phyloP scores from a whole-genome alignment of 2,113 vertebrate species.

The Erythrolamprus reginae region DNA sequence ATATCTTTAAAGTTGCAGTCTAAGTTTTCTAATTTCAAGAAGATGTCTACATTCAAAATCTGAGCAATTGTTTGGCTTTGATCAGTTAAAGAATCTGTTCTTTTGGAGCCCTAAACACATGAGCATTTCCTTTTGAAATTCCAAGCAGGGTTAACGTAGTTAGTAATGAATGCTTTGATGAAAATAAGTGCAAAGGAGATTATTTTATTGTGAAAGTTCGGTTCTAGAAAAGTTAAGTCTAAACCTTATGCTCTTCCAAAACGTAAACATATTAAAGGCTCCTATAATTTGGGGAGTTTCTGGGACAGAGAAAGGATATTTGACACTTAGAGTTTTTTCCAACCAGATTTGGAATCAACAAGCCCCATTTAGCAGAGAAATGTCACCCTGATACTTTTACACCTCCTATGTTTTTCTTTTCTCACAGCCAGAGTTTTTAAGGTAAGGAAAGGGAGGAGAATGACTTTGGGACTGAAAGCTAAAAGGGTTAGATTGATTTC shows the following conservation, averaged over 20 bases:
- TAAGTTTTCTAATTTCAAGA: not conserved
- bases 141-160: not conserved
- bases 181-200: not conserved
- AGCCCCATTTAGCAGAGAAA: not conserved
- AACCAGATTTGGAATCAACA: not conserved
- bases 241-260: not conserved
- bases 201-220: not conserved
- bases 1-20: not conserved
- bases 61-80: not conserved
- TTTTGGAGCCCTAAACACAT: not conserved
- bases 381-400: not conserved
- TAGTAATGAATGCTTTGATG: not conserved
- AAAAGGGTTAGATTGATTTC: conserved; percentile 1
- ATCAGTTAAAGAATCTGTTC: not conserved
- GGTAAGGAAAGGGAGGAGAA: conserved; percentile 14
- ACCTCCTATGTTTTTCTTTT: conserved; percentile 34
- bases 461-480: not conserved
- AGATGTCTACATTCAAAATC: not conserved
- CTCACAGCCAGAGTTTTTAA: not conserved
- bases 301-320: not conserved
- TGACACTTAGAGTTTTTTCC: not conserved
- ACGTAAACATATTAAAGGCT: not conserved
- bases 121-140: not conserved
- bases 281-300: not conserved
- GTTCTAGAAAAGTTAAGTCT: not conserved